Conservation (phyloP, 2,888 invertebrate genomes). For the Lathronympha strigana region DNA sequence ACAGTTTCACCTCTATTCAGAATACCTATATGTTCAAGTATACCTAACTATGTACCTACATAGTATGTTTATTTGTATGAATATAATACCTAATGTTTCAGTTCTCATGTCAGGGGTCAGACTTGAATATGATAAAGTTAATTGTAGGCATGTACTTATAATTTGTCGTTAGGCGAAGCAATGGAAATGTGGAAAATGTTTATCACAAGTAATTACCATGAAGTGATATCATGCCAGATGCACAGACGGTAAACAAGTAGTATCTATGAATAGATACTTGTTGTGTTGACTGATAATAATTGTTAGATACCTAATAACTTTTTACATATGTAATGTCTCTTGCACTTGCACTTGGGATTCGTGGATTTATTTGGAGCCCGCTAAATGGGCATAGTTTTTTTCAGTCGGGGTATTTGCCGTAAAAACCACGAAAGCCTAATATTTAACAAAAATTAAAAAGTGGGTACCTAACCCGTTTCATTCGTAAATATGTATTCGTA, state of each 20-base stretch:
- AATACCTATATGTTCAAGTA: neutral
- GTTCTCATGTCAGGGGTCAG: neutral
- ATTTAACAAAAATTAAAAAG: too few species aligned
- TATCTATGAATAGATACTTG: slow-evolving; percentile 45
- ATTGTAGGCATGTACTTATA: slow-evolving; percentile 1
- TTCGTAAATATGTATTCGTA: too few species aligned
- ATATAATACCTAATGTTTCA: neutral
- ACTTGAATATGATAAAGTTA: neutral
- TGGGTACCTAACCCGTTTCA: too few species aligned
- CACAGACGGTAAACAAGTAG: slow-evolving; percentile 56
- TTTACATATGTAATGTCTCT: neutral
- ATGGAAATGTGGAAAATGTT: slow-evolving; percentile 59
- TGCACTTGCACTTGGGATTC: neutral
- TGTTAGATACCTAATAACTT: slow-evolving; percentile 1
- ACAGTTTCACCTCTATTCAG: neutral
- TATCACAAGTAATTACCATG: slow-evolving; percentile 57
- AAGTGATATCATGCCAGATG: slow-evolving; percentile 50
- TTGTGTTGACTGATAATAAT: slow-evolving; percentile 27
- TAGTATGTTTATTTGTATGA: too few species aligned
- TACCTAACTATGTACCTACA: too few species aligned
- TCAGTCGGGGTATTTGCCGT: too few species aligned
- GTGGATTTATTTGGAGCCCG: too few species aligned
- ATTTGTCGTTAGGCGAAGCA: slow-evolving; percentile 54
- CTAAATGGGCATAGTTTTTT: too few species aligned
- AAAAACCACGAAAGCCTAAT: too few species aligned